phyloP scores from a whole-genome alignment of 30 jellyfish, hydroid and myxozoan species.

The Catostylus mosaicus region DNA sequence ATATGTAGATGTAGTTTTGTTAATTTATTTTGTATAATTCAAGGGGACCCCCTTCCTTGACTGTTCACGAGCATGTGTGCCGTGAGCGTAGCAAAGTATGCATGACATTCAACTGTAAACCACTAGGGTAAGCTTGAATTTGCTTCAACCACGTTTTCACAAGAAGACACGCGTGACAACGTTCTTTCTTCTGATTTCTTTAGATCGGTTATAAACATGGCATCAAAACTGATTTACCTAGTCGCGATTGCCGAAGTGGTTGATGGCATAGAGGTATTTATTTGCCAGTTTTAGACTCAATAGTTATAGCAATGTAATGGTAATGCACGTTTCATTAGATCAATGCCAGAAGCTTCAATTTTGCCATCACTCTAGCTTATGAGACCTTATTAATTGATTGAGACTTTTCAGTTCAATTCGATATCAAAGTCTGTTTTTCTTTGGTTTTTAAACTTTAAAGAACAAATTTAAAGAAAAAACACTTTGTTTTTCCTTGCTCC shows the following conservation, averaged over 20 bases:
- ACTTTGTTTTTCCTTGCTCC: too few species aligned
- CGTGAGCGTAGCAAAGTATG: too few species aligned
- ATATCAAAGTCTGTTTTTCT: too few species aligned
- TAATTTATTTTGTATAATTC: too few species aligned
- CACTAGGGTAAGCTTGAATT: neutral
- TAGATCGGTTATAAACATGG: slow-evolving; percentile 16
- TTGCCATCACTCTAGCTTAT: neutral
- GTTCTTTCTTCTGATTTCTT: neutral
- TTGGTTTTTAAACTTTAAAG: too few species aligned
- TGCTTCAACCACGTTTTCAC: neutral
- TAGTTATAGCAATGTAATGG: neutral
- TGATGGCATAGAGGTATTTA: slow-evolving; percentile 42
- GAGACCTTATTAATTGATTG: neutral
- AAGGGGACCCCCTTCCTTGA: neutral
- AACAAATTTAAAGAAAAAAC: too few species aligned
- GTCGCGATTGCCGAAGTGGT: slow-evolving; percentile 10
- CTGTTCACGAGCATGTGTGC: neutral
- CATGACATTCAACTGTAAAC: neutral
- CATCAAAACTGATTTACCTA: slow-evolving; percentile 15
- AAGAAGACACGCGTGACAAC: too few species aligned
- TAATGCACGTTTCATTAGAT: neutral
- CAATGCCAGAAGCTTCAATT: neutral
- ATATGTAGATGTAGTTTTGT: too few species aligned
- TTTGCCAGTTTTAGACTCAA: neutral
- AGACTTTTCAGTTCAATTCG: too few species aligned